Conservation (phyloP, 2,113 vertebrate genomes). For the Lagopus muta region DNA sequence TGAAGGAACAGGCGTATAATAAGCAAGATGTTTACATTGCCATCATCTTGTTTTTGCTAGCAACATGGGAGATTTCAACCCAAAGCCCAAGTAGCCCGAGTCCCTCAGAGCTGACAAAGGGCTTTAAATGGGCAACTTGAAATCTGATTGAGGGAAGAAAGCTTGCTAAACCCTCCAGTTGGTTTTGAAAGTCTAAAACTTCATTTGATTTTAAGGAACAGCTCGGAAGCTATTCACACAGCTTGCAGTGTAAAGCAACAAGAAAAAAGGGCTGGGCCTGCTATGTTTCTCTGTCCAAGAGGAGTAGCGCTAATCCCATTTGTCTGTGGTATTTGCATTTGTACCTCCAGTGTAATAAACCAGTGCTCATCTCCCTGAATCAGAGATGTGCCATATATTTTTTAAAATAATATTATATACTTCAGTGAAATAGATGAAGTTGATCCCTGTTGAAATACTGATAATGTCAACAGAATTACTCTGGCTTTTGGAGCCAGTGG, state of each 20-base stretch:
- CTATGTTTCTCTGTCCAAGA: conserved; percentile 38
- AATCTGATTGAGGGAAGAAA: neutral
- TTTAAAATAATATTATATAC: neutral
- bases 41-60: conserved; percentile 26
- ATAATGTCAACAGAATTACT: neutral
- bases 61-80: conserved; percentile 30
- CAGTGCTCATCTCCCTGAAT: conserved; percentile 43
- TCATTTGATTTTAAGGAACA: neutral
- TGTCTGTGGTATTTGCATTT: conserved; percentile 54
- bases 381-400: conserved; percentile 15
- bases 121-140: neutral
- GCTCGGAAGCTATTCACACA: neutral
- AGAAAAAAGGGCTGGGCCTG: neutral
- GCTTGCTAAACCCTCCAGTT: neutral
- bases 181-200: conserved; percentile 5
- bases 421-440: neutral
- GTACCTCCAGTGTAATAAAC: neutral
- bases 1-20: conserved; percentile 39
- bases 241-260: neutral
- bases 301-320: conserved; percentile 33
- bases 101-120: neutral
- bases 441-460: neutral
- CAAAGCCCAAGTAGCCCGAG: conserved; percentile 44
- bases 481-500: neutral
- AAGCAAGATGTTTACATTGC: conserved; percentile 39